Conservation (phyloP, 2,113 vertebrate genomes). For the Pelecanus crispus region DNA sequence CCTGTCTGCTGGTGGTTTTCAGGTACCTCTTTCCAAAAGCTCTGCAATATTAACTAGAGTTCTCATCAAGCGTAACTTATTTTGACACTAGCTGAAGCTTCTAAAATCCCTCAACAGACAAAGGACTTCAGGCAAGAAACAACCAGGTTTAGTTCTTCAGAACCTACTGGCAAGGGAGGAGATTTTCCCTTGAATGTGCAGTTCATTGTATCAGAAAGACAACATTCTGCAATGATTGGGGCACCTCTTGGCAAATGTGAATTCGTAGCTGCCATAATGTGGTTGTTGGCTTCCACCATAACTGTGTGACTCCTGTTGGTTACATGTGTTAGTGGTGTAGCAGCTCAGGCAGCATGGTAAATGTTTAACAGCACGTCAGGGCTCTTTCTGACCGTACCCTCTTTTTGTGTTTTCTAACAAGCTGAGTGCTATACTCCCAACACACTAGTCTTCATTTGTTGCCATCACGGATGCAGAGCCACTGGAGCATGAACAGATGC, state of each 20-base stretch:
- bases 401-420: neutral
- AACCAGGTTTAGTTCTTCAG: neutral
- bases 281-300: rapidly evolving
- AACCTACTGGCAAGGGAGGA: neutral
- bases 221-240: neutral
- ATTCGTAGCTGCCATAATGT: rapidly evolving
- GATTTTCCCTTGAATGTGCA: neutral
- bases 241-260: neutral
- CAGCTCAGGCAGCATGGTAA: neutral
- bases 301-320: neutral
- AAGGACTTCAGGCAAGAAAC: neutral
- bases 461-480: neutral
- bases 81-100: neutral
- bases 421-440: neutral
- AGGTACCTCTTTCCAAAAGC: neutral
- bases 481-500: neutral
- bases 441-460: neutral
- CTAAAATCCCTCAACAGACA: neutral
- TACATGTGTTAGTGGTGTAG: rapidly evolving
- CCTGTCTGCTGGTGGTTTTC: neutral
- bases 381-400: neutral
- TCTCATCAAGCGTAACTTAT: neutral
- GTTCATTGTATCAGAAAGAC: neutral
- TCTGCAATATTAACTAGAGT: neutral
- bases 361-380: neutral